A percentile compares a stretch with the other conserved stretches of the same genome.
These are phyloP conservation scores for Physella acuta DNA, from an alignment of 1,140 invertebrate species.

Conservation along the genomic window DNA sequence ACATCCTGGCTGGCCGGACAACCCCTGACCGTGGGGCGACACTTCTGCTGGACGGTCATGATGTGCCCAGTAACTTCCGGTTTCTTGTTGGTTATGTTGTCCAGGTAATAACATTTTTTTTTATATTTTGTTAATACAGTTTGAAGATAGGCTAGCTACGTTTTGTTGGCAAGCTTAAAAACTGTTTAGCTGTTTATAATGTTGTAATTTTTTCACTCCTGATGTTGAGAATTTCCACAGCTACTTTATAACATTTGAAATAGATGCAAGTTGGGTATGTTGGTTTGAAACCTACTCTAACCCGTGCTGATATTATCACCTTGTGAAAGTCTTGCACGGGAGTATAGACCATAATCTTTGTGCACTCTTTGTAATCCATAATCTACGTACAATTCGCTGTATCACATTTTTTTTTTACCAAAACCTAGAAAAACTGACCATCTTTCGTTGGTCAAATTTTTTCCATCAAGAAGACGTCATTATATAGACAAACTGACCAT, in stretches of 20 bases:
- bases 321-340: too few species aligned
- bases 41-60: neutral
- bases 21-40: neutral
- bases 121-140: too few species aligned
- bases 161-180: neutral
- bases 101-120: too few species aligned
- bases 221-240: neutral
- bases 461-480: neutral
- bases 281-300: neutral
- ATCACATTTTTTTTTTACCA: too few species aligned
- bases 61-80: neutral
- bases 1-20: neutral
- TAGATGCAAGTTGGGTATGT: neutral
- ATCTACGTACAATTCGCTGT: too few species aligned
- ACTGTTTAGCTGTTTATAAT: neutral
- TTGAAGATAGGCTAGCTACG: neutral
- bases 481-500: neutral
- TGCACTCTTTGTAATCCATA: too few species aligned
- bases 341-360: too few species aligned
- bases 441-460: neutral
- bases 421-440: too few species aligned
- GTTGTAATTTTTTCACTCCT: neutral
- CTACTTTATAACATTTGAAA: neutral
- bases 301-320: too few species aligned
- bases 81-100: neutral